A percentile compares a stretch with the other conserved stretches of the same genome.
phyloP scores from a whole-genome alignment of 2,113 vertebrate genomes.

The Brevimyrus niger region DNA sequence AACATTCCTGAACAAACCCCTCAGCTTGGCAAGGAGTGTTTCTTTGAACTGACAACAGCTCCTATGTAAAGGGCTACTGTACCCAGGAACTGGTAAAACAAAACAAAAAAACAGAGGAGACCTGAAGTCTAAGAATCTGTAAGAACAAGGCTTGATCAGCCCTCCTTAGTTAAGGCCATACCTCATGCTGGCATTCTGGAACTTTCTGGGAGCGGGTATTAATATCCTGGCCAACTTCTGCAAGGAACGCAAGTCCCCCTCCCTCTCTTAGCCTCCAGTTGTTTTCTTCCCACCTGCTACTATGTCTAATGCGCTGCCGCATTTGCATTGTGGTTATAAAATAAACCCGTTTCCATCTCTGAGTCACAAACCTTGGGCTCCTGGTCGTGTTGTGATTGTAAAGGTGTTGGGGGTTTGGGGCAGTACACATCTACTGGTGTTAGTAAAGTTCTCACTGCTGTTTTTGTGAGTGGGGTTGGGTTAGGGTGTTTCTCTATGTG shows the following conservation, averaged over 20 bases:
- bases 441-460: background rate
- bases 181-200: constrained; percentile 5
- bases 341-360: constrained; percentile 48
- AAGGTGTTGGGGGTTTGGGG: background rate
- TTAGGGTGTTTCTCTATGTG: background rate
- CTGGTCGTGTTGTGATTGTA: constrained; percentile 27
- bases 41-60: constrained; percentile 9
- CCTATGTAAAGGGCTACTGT: background rate
- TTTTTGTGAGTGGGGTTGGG: background rate
- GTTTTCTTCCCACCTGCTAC: constrained; percentile 50
- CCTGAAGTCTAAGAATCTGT: background rate
- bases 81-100: constrained; percentile 4
- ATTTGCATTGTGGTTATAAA: constrained; percentile 38
- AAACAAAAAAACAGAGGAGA: background rate
- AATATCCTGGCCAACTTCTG: constrained; percentile 59
- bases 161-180: constrained; percentile 4
- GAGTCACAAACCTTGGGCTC: constrained; percentile 20
- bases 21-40: background rate
- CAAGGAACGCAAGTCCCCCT: constrained; percentile 40
- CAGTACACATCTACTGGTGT: background rate
- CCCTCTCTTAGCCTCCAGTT: constrained; percentile 41
- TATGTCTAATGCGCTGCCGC: constrained; percentile 47
- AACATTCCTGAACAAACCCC: constrained; percentile 41
- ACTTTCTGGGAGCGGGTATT: constrained; percentile 43
- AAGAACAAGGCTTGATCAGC: background rate